Percentiles rank a stretch among this genome's conserved stretches.
Conservation (phyloP, 1,140 invertebrate species). For the Euwallacea similis region DNA sequence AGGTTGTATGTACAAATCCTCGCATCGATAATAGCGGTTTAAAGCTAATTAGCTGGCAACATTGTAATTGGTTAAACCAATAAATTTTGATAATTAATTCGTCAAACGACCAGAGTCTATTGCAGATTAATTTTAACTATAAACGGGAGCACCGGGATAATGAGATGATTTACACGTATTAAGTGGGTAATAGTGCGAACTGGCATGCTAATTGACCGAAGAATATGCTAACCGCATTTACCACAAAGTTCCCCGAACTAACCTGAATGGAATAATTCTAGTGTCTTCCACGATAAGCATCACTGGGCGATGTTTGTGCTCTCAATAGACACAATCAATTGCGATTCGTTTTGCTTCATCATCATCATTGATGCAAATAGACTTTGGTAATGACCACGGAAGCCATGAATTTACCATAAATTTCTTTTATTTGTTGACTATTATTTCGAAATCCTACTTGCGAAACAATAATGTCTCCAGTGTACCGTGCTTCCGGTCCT, state of each 20-base stretch:
- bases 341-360: slow-evolving; percentile 4
- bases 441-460: slow-evolving; percentile 14
- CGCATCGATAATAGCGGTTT: too few relatives aligned
- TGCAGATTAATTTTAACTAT: slow-evolving; percentile 37
- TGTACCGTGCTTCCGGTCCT: slow-evolving; percentile 11
- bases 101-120: slow-evolving; percentile 32
- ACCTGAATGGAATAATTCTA: too few relatives aligned
- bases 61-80: slow-evolving; percentile 15
- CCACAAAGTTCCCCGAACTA: too few relatives aligned
- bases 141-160: slow-evolving; percentile 28
- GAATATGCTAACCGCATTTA: slow-evolving; percentile 10
- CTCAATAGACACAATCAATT: background rate
- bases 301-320: too few relatives aligned
- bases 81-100: slow-evolving; percentile 39
- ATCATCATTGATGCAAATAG: slow-evolving; percentile 5
- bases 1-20: too few relatives aligned
- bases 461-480: slow-evolving; percentile 14
- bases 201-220: slow-evolving; percentile 25
- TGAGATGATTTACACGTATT: slow-evolving; percentile 37
- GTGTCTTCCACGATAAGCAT: too few relatives aligned
- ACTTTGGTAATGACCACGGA: slow-evolving; percentile 10
- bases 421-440: slow-evolving; percentile 11
- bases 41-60: too few relatives aligned
- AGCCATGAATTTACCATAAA: slow-evolving; percentile 10
- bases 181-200: slow-evolving; percentile 35